A percentile compares a stretch with the other conserved stretches of the same genome.
phyloP scores from a whole-genome alignment of 2,797 vertebrate genomes.

The Leptoclinus maculatus region DNA sequence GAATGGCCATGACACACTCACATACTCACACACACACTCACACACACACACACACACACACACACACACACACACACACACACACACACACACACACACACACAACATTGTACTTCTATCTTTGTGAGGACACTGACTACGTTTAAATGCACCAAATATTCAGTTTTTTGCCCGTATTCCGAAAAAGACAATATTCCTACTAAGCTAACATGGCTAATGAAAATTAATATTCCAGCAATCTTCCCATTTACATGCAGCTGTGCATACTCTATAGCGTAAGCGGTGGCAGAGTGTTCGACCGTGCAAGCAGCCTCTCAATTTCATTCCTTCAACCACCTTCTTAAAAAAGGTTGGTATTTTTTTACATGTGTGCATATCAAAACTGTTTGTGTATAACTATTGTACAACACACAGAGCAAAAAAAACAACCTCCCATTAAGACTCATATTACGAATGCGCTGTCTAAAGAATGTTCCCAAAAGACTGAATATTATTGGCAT shows the following conservation, averaged over 20 bases:
- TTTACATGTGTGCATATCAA: neutral
- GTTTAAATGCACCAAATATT: neutral
- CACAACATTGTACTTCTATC: neutral
- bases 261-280: neutral
- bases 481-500: too few species aligned
- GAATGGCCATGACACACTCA: slow-evolving; percentile 20
- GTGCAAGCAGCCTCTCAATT: too few species aligned
- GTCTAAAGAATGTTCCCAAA: neutral
- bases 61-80: slow-evolving; percentile 4
- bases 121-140: neutral
- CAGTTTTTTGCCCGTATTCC: neutral
- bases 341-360: neutral
- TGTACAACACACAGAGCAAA: neutral
- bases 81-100: neutral
- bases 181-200: neutral
- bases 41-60: slow-evolving; percentile 3
- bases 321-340: neutral
- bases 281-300: neutral
- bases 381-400: neutral
- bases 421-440: neutral
- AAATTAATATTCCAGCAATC: neutral
- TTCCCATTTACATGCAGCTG: neutral
- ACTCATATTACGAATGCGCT: neutral
- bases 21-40: slow-evolving; percentile 7
- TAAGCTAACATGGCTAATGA: neutral